Conservation (phyloP, 2,113 vertebrate genomes). For the Acanthochromis polyacanthus region DNA sequence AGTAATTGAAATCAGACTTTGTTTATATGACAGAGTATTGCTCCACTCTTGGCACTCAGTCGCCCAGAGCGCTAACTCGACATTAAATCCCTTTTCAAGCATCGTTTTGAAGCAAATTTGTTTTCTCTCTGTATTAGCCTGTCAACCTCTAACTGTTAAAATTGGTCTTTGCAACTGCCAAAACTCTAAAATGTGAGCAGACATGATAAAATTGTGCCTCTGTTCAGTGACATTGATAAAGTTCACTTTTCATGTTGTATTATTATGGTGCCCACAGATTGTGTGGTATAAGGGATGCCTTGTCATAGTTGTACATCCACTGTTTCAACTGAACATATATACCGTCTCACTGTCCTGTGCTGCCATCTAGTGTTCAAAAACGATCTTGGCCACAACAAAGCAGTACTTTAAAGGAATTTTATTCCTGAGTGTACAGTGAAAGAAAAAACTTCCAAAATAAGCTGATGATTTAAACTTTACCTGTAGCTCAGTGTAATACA, state of each 20-base stretch:
- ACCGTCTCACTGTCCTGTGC: conserved; percentile 35
- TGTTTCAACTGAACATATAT: background rate
- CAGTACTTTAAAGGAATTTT: conserved; percentile 40
- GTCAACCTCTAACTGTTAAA: background rate
- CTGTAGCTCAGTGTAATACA: conserved; percentile 19
- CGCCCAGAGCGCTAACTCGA: conserved; percentile 7
- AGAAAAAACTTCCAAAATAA: background rate
- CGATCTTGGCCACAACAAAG: background rate
- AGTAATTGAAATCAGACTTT: conserved; percentile 87
- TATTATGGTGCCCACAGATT: background rate
- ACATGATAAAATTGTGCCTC: background rate
- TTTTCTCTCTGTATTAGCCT: background rate
- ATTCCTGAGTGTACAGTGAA: conserved; percentile 52
- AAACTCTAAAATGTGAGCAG: background rate
- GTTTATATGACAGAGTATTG: conserved; percentile 71
- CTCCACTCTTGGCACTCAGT: conserved; percentile 10
- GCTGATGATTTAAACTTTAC: conserved; percentile 10
- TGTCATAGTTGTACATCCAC: background rate
- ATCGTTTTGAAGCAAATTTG: conserved; percentile 8
- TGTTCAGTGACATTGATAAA: background rate
- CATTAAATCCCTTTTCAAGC: conserved; percentile 20
- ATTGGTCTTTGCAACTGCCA: background rate
- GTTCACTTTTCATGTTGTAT: background rate
- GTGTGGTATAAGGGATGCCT: background rate
- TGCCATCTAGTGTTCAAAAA: conserved; percentile 61